Evolutionary conservation across 2,888 invertebrate species (phyloP).

Genomic region (Oscheius sp.): DNA sequence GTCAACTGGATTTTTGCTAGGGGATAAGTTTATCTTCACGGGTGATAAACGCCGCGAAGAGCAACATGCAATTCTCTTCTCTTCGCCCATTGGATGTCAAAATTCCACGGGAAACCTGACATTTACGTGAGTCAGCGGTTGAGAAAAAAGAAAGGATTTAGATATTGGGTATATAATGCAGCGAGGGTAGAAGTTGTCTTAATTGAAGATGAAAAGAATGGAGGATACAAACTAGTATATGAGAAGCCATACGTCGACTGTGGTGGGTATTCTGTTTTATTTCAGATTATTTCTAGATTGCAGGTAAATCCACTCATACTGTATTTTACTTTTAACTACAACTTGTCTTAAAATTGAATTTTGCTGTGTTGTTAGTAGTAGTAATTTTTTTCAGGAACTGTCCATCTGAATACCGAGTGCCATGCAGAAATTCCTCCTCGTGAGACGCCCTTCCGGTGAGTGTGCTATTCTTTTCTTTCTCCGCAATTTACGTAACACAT

Average conservation of each 20-base stretch:
- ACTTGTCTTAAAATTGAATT: too few species aligned
- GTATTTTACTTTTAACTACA: too few species aligned
- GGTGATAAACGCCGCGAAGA: slow-evolving; percentile 60
- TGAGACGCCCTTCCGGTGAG: slow-evolving; percentile 60
- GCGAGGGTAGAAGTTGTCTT: slow-evolving; percentile 68
- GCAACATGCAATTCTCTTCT: slow-evolving; percentile 63
- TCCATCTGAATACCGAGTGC: slow-evolving; percentile 58
- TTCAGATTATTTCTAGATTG: too few species aligned
- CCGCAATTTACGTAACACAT: background rate
- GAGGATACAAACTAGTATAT: slow-evolving; percentile 44
- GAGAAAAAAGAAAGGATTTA: slow-evolving; percentile 24
- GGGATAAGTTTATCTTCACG: slow-evolving; percentile 53
- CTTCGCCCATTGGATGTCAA: slow-evolving; percentile 68
- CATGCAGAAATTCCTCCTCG: slow-evolving; percentile 63
- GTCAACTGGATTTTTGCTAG: too few species aligned
- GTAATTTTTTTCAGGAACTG: slow-evolving; percentile 44
- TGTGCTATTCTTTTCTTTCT: background rate
- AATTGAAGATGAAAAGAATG: slow-evolving; percentile 55
- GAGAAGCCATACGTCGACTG: slow-evolving; percentile 70
- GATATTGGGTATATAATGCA: slow-evolving; percentile 69
- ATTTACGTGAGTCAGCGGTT: slow-evolving; percentile 59
- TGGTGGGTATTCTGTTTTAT: slow-evolving; percentile 54
- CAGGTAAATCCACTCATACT: too few species aligned
- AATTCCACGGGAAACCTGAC: slow-evolving; percentile 66
- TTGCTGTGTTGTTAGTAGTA: too few species aligned